phyloP scores from a whole-genome alignment of 2,888 invertebrate genomes.

The Emmelina monodactyla region DNA sequence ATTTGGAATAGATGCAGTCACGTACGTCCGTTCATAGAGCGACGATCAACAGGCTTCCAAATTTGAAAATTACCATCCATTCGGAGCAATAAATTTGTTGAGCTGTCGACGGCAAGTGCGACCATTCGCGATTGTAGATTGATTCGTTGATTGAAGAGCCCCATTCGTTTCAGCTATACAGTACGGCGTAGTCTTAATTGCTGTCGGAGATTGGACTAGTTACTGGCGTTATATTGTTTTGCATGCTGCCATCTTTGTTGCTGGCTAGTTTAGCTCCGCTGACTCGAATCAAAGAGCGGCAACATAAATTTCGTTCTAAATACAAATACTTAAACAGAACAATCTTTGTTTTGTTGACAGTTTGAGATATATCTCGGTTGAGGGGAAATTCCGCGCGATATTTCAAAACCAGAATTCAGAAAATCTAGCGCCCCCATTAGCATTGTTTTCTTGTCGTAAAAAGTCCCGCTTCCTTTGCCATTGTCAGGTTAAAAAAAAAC shows the following conservation, averaged over 20 bases:
- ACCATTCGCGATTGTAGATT: conserved; percentile 60
- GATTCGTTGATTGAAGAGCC: conserved; percentile 65
- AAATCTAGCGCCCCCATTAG: too few species aligned
- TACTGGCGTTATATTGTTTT: conserved; percentile 1
- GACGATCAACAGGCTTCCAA: conserved; percentile 53
- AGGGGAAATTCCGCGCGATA: too few species aligned
- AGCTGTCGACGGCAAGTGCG: conserved; percentile 61
- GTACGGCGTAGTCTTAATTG: conserved; percentile 55
- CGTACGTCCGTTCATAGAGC: conserved; percentile 21
- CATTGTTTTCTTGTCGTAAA: too few species aligned
- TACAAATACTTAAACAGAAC: too few species aligned
- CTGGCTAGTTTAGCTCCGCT: not conserved
- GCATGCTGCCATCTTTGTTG: not conserved
- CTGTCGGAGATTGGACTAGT: conserved; percentile 44
- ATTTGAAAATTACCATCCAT: conserved; percentile 58
- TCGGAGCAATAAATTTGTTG: conserved; percentile 57
- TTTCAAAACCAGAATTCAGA: too few species aligned
- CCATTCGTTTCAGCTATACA: conserved; percentile 56
- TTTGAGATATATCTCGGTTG: too few species aligned
- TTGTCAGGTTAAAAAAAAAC: not conserved
- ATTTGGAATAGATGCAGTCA: conserved; percentile 21
- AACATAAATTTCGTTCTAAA: too few species aligned
- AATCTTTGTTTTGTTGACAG: too few species aligned
- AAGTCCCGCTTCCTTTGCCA: too few species aligned
- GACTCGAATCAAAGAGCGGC: not conserved